A percentile compares a stretch with the other conserved stretches of the same genome.
Evolutionary conservation across 2,797 vertebrate genomes (phyloP).

Genomic region (Oryzias dopingdopingensis): DNA sequence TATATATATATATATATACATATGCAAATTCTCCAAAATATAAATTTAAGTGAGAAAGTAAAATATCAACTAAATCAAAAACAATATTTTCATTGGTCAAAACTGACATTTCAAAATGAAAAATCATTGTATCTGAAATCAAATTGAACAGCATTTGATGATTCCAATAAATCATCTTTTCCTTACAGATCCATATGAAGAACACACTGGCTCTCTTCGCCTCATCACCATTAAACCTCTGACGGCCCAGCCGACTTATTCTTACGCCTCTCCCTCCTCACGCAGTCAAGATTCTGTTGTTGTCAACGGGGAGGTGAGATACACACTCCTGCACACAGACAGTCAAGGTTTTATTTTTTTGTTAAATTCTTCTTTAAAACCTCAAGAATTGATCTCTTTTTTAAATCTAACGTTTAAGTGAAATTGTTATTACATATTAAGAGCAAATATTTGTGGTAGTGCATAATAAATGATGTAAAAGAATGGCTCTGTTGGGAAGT

Average conservation of each 20-base stretch:
- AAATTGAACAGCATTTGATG: no score
- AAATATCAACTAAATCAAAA: no score
- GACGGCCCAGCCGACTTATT: conserved; percentile 82
- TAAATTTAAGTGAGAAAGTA: no score
- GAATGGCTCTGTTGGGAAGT: not conserved
- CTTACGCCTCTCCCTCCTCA: conserved; percentile 84
- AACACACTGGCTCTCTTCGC: conserved; percentile 91
- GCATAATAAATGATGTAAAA: not conserved
- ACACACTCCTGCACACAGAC: not conserved
- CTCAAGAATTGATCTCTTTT: no score
- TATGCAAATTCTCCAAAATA: no score
- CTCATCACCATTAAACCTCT: conserved; percentile 94
- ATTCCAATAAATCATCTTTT: not conserved
- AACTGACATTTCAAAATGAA: no score
- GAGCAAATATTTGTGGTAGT: no score
- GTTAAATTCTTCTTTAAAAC: not conserved
- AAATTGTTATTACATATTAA: no score
- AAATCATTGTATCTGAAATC: no score
- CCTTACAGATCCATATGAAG: conserved; percentile 86
- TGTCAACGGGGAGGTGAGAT: conserved; percentile 91
- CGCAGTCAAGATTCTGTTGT: conserved; percentile 90
- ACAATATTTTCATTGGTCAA: no score
- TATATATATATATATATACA: no score
- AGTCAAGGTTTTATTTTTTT: not conserved
- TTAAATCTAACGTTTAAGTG: no score